phyloP scores from a whole-genome alignment of 1,140 invertebrate species.

The Anthonomus grandis region DNA sequence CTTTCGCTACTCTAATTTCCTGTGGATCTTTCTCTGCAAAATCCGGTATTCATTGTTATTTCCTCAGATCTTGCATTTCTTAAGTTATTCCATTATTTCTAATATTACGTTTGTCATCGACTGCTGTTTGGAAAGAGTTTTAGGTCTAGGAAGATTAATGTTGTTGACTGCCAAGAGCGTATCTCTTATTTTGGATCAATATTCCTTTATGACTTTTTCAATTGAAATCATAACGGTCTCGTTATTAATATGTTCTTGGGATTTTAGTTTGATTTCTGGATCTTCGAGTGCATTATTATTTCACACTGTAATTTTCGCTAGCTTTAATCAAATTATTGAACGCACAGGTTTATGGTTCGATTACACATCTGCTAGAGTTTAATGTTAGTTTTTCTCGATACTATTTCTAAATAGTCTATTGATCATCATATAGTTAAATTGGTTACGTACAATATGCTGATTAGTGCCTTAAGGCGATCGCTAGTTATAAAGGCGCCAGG shows the following conservation, averaged over 20 bases:
- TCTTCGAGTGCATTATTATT: too few relatives aligned
- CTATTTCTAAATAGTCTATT: neutral
- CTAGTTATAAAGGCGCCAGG: neutral
- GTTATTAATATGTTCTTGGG: too few relatives aligned
- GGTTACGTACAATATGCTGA: neutral
- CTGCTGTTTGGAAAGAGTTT: too few relatives aligned
- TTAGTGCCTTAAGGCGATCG: neutral
- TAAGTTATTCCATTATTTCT: neutral
- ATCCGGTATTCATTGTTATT: neutral
- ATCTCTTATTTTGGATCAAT: neutral
- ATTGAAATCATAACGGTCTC: too few relatives aligned
- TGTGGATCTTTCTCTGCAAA: neutral
- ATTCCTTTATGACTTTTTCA: neutral
- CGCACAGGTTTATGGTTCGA: neutral
- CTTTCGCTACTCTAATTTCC: neutral
- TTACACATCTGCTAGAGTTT: neutral
- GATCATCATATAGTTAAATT: neutral
- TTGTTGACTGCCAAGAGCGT: neutral
- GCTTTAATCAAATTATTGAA: too few relatives aligned
- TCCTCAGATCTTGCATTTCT: neutral
- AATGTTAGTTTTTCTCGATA: neutral
- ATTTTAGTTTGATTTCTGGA: neutral
- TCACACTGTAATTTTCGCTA: too few relatives aligned
- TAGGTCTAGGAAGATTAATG: neutral
- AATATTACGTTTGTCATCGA: neutral